Evolutionary conservation across 2,888 invertebrate species (phyloP), one percentile per base, ranked within the genome.

Genomic region (Operophtera brumata): DNA sequence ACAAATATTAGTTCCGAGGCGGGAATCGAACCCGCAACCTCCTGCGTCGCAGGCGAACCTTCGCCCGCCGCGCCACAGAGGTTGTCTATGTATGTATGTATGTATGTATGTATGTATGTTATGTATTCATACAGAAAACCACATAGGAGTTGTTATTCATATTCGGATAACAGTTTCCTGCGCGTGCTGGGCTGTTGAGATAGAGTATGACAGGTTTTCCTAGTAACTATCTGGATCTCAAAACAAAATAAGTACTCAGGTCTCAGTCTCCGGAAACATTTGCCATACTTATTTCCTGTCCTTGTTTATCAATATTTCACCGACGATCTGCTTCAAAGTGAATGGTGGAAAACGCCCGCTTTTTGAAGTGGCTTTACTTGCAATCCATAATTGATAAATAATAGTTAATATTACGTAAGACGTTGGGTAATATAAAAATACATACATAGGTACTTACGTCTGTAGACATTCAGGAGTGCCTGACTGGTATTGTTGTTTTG

Each of bases 291-390:
- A 13, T 32, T 13, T 12, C 42, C 48, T 28, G 35, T 36, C 35
- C n/a, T 35, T 42, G 47, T 47, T 53, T 53, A 47, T 44, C 37
- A 35, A 14, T 25, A 46, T 44, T 35, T 34, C 11, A 30, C 8
- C 20, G 35, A 35, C 34, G 37, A 8, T 26, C 26, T 40, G 13
- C 28, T 45, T 32, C 42, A 28, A 37, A 32, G 2, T 46, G 13
- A 46, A 45, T 30, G 10, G 8, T 8, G 30, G 30, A 30, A 30
- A 30, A 8, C 30, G 8, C 8, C 30, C 8, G 30, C 6, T 8
- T 9, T 30, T 30, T 30, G 8, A 30, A 30, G 30, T 30, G 30
- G 6, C 30, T 8, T 30, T 8, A 8, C 8, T 30, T 2, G 8
- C 3, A 10, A 25, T 45, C 20, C 20, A 3, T 20, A 20, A 20